phyloP scores from a whole-genome alignment of 1,140 invertebrate species.

The Aphis craccivora region DNA sequence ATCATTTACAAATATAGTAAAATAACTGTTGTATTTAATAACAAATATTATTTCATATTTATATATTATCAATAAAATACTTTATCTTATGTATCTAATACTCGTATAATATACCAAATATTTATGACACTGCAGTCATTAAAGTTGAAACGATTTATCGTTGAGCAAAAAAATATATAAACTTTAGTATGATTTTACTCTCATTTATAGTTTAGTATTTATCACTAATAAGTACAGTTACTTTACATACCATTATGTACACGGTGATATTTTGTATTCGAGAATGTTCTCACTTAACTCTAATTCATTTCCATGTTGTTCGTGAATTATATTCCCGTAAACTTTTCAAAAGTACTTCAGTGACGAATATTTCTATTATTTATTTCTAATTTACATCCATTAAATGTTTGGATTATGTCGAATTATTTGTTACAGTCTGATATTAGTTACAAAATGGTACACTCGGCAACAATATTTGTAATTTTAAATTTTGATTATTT shows the following conservation, averaged over 20 bases:
- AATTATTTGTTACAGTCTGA: neutral
- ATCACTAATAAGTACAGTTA: constrained; percentile 16
- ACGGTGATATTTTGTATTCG: neutral
- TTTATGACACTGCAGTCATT: neutral
- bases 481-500: neutral
- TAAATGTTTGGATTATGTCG: neutral
- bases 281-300: neutral
- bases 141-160: neutral
- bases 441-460: neutral
- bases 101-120: neutral
- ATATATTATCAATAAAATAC: neutral
- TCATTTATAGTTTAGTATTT: neutral
- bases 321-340: neutral
- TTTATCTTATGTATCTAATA: neutral
- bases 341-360: neutral
- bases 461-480: neutral
- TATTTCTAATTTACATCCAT: neutral
- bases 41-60: neutral
- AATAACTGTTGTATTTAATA: neutral
- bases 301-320: neutral
- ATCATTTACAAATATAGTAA: neutral
- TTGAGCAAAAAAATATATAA: neutral
- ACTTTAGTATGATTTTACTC: neutral
- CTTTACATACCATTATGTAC: neutral
- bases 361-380: neutral